Conservation (phyloP, 2,888 invertebrate species). For the Iphiclides podalirius region DNA sequence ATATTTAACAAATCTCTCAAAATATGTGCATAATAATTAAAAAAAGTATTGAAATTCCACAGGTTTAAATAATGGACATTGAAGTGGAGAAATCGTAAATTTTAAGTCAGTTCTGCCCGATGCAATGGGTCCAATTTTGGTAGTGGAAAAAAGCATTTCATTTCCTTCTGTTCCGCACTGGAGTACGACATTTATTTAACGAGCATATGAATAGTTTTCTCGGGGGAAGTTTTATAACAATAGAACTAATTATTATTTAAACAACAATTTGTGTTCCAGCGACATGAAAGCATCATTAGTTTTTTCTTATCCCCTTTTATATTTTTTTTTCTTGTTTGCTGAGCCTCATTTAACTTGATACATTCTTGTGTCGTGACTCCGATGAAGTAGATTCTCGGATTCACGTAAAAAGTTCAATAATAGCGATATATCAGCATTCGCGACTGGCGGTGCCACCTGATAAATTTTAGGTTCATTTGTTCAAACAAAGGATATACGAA, state of each 20-base stretch:
- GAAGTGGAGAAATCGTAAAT: too few species aligned
- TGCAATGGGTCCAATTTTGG: too few species aligned
- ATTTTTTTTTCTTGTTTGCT: background rate
- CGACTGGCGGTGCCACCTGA: slow-evolving; percentile 11
- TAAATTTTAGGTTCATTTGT: slow-evolving; percentile 5
- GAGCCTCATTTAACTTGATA: background rate
- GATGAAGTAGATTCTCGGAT: background rate
- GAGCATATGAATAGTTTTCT: background rate
- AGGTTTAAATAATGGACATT: too few species aligned
- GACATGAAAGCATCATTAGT: background rate
- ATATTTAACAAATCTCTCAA: too few species aligned
- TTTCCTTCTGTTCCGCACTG: too few species aligned
- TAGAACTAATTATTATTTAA: background rate
- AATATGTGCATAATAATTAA: too few species aligned
- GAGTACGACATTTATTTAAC: background rate
- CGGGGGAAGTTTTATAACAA: background rate
- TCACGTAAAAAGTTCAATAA: slow-evolving; percentile 5
- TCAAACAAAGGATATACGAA: background rate
- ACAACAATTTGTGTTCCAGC: background rate
- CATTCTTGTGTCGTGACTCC: slow-evolving; percentile 1
- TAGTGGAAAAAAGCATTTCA: too few species aligned
- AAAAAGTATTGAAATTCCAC: too few species aligned
- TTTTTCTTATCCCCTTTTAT: background rate
- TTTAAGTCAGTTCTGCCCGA: too few species aligned
- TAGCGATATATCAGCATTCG: background rate